Base-by-base conservation (phyloP, 1,140 invertebrate genomes). In the Lepidostoma basale region DNA sequence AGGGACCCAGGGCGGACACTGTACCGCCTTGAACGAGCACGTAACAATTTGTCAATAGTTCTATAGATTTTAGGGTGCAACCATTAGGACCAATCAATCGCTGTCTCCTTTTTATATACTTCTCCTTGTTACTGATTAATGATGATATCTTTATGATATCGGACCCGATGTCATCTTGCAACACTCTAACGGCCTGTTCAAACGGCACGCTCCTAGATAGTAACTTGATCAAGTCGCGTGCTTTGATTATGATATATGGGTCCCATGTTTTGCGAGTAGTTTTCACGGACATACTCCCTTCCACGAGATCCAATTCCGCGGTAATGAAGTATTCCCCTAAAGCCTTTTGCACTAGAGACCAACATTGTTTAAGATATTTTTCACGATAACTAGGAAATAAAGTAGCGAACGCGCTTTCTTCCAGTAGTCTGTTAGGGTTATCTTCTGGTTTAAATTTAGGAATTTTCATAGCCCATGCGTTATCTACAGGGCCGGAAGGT, bases 241-340 rank as follows among this genome's bases (percentile, higher is more conserved):
- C 95, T 83, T 99, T 99, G 6, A 99, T 87, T 44, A 99, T 95
- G 42, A 98, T 94, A 73, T 94, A 99, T 0, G 98, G 98, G 86
- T 99, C 98, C 95, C 95, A 99, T 1, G 97, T 99, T 84, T 98
- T 98, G 54, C 95, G 86, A 0, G 97, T 99, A 0, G 98, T 99
- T 77, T 86, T 88, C 0, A 99, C 98, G 5, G 89, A 90, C 92
- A 99, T 96, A 72, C 91, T 89, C 52, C 98, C 98, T 87, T 98
- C 96, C 2, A 98, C 84, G 0, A 98, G 79, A 86, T 99, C 97
- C 64, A 99, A 80, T 75, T 99, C 95, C 0, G 93, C 94, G 78
- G 93, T 93, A 0, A 99, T 83, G 47, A 88, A 83, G 81, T 95
- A 84, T 74, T 92, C 88, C 12, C 81, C 83, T 18, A 99, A 78